Base-by-base conservation (phyloP, 1,140 invertebrate genomes). In the Lethrus apterus region DNA sequence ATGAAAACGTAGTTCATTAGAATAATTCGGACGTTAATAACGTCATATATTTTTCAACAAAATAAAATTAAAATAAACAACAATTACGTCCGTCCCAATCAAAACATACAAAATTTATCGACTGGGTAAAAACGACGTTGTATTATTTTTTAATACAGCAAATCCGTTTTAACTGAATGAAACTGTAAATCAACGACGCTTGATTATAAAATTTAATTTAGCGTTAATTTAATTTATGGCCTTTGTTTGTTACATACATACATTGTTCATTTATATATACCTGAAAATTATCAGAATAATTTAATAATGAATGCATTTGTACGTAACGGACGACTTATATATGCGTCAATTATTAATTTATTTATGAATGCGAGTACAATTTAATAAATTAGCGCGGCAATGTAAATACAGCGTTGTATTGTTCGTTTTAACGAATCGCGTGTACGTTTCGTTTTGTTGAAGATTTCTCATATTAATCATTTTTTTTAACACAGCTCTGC, bases 181-280 rank as follows among this genome's bases (percentile, higher is more conserved):
- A 36, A 36, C 34, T 20, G 38, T 41, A 41, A 41, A 41, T 41
- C 38, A 41, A 24, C 38, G 38, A 41, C 29, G 38, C 29, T 41
- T 41, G 38, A 41, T 41, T 41, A 41, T 46, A 46, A 55, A 55
- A 50, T 51, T 55, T 55, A 55, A 55, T 55, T 55, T 49, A 49
- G 46, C 50, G 53, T 55, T 55, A 55, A 55, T 52, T 55, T 55
- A 55, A 55, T 52, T 55, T 51, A 46, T 44, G 46, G 32, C 31
- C 31, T 43, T 55, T 46, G 42, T 51, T 44, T 44, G 38, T 18
- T n/a, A 14, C 20, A 23, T 41, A 41, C 38, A 41, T 26, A 41
- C 38, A 41, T 41, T 41, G 38, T 41, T 41, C 38, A 36, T 36
- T 36, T 36, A 36, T 36, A 36, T 36, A 20, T 36, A 36, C 34